Evolutionary conservation across 2,888 invertebrate species (phyloP).

Genomic region (Hydriomena furcata): DNA sequence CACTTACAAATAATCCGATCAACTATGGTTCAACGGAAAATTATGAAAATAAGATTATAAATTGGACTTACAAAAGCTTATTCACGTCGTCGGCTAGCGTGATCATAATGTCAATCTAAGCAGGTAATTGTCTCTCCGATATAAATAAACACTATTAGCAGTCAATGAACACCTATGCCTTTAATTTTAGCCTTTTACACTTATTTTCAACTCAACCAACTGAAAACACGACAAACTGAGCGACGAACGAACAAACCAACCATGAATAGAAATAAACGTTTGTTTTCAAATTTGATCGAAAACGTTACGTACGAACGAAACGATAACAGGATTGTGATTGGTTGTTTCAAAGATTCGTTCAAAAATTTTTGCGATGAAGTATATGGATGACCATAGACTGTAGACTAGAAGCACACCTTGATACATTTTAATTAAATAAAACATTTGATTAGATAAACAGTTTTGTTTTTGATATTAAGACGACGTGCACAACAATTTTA

Average conservation of each 20-base stretch:
- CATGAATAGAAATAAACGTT: constrained; percentile 42
- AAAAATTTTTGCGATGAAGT: too few species aligned
- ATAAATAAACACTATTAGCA: background rate
- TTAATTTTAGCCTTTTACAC: constrained; percentile 6
- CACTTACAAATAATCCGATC: too few species aligned
- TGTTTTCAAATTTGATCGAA: constrained; percentile 51
- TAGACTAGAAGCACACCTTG: too few species aligned
- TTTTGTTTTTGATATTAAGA: too few species aligned
- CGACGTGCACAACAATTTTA: too few species aligned
- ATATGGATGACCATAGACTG: too few species aligned
- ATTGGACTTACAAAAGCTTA: constrained; percentile 66
- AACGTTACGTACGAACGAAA: constrained; percentile 52
- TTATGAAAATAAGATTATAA: background rate
- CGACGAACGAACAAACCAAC: constrained; percentile 29
- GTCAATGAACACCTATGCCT: too few species aligned
- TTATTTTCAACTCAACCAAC: constrained; percentile 2
- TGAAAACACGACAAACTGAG: background rate
- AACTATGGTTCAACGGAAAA: too few species aligned
- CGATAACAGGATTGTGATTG: constrained; percentile 45
- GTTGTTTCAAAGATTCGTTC: too few species aligned
- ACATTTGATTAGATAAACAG: too few species aligned
- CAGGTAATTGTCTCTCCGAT: too few species aligned
- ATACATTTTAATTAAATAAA: too few species aligned
- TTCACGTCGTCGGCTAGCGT: constrained; percentile 58
- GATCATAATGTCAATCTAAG: constrained; percentile 47